A percentile compares a stretch with the other conserved stretches of the same genome.
Conservation (phyloP, 2,113 vertebrate genomes). For the Actenoides lindsayi region DNA sequence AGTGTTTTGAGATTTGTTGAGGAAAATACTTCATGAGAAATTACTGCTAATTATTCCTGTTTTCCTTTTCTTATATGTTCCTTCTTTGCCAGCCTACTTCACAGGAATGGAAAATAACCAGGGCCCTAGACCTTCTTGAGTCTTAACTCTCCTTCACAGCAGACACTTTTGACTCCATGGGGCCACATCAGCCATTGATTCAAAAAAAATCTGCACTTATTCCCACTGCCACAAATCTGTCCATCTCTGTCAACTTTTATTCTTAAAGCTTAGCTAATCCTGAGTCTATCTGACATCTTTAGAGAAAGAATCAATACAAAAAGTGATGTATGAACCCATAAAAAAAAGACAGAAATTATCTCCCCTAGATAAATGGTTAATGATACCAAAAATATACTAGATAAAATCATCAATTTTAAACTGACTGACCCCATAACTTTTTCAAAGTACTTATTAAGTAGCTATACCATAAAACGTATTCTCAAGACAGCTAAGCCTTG, state of each 20-base stretch:
- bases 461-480: not conserved
- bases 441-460: not conserved
- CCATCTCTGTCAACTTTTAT: not conserved
- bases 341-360: not conserved
- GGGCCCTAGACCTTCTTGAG: not conserved
- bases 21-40: not conserved
- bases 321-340: not conserved
- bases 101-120: not conserved
- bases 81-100: not conserved
- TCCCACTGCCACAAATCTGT: not conserved
- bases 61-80: not conserved
- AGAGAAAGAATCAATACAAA: not conserved
- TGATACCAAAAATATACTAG: not conserved
- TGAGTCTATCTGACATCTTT: not conserved
- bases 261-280: not conserved
- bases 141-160: not conserved
- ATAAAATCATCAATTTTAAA: not conserved
- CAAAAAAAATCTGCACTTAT: not conserved
- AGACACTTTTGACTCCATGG: not conserved
- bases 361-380: not conserved
- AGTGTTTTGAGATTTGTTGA: not conserved
- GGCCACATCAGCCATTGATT: not conserved
- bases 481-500: not conserved
- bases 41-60: not conserved
- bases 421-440: not conserved